Conservation (phyloP, 2,797 vertebrate species). For the Gymnocypris eckloni region DNA sequence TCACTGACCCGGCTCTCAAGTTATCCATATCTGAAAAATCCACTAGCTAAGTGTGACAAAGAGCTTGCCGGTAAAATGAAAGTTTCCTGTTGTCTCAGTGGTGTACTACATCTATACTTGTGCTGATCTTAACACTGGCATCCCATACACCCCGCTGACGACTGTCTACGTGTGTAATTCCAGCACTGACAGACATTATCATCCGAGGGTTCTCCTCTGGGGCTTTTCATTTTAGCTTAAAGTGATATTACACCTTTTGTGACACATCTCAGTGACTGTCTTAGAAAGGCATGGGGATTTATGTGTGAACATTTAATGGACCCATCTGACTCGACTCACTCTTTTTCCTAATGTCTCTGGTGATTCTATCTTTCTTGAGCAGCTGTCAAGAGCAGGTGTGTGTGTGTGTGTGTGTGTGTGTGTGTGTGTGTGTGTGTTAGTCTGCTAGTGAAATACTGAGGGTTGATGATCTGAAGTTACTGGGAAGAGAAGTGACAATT, state of each 20-base stretch:
- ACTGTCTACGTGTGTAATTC: constrained; percentile 15
- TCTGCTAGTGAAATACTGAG: background rate
- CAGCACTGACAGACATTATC: constrained; percentile 12
- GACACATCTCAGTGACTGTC: constrained; percentile 13
- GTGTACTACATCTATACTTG: constrained; percentile 7
- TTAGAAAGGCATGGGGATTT: constrained; percentile 19
- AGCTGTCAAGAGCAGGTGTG: constrained; percentile 19
- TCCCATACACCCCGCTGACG: background rate
- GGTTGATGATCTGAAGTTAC: constrained; percentile 31
- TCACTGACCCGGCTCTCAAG: background rate
- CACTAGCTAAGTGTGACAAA: background rate
- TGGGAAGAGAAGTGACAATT: constrained; percentile 17
- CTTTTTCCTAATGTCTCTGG: constrained; percentile 21
- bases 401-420: background rate
- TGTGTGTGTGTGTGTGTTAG: background rate
- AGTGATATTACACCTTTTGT: constrained; percentile 36
- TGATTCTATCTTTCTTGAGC: constrained; percentile 9
- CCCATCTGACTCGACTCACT: constrained; percentile 8
- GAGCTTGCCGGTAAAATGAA: background rate
- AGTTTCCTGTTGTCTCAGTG: background rate
- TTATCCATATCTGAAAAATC: background rate
- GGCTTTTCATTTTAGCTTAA: constrained; percentile 27
- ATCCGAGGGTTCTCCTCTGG: constrained; percentile 21
- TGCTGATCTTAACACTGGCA: background rate
- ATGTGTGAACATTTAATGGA: constrained; percentile 37